Conservation (phyloP, 2,113 vertebrate genomes). For the Etheostoma cragini region DNA sequence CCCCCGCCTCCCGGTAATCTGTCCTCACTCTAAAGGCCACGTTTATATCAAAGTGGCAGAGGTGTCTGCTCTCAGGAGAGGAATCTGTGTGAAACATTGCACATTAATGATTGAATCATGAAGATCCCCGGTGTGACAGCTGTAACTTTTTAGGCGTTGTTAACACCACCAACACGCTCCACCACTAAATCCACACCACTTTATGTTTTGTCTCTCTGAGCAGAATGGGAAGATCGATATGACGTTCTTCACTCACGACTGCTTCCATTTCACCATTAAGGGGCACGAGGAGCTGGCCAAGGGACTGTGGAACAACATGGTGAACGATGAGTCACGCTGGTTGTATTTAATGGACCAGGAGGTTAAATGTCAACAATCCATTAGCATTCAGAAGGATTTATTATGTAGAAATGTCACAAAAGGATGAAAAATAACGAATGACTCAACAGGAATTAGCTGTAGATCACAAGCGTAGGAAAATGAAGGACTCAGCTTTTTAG, state of each 20-base stretch:
- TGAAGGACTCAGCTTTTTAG: neutral
- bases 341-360: neutral
- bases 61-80: slow-evolving; percentile 5
- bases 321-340: slow-evolving; percentile 49
- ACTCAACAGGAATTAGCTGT: neutral
- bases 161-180: neutral
- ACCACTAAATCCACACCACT: neutral
- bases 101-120: slow-evolving; percentile 25
- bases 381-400: neutral
- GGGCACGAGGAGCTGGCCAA: slow-evolving; percentile 87
- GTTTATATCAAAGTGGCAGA: neutral
- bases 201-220: slow-evolving; percentile 15
- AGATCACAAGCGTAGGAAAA: neutral
- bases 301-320: slow-evolving; percentile 90
- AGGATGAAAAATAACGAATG: neutral
- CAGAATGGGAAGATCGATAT: slow-evolving; percentile 85
- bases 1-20: slow-evolving; percentile 80
- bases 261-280: slow-evolving; percentile 88
- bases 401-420: neutral
- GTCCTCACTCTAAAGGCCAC: neutral
- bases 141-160: slow-evolving; percentile 9
- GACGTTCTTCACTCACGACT: slow-evolving; percentile 87
- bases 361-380: slow-evolving; percentile 8
- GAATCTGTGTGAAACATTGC: slow-evolving; percentile 8
- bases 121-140: slow-evolving; percentile 14